Evolutionary conservation across 2,113 vertebrate genomes (phyloP).

Genomic region (Dasypus novemcinctus): DNA sequence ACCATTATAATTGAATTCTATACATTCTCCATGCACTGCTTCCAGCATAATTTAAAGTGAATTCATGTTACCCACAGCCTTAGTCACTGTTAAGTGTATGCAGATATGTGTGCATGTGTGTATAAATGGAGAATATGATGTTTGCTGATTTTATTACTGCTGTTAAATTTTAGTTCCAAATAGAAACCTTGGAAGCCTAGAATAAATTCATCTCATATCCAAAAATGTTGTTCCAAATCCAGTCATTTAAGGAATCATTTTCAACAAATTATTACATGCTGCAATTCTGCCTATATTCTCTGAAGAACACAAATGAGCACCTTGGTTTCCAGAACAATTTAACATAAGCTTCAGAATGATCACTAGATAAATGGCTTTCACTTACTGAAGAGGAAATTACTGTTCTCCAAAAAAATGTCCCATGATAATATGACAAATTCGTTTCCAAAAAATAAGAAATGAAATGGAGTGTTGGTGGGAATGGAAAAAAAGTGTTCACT

Average conservation of each 20-base stretch:
- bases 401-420: background rate
- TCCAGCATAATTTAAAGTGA: background rate
- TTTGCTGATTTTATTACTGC: background rate
- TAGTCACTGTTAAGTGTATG: conserved; percentile 27
- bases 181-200: background rate
- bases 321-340: conserved; percentile 36
- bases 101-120: background rate
- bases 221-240: background rate
- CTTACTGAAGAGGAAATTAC: conserved; percentile 22
- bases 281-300: background rate
- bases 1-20: background rate
- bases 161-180: conserved; percentile 34
- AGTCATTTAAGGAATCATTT: conserved; percentile 1
- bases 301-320: conserved; percentile 12
- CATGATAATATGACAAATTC: background rate
- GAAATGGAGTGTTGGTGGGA: background rate
- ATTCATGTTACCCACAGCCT: background rate
- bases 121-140: background rate
- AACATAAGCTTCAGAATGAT: conserved; percentile 34
- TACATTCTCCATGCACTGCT: background rate
- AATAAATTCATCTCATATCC: conserved; percentile 4
- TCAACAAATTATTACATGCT: conserved; percentile 14
- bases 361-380: conserved; percentile 19
- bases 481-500: background rate
- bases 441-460: conserved; percentile 35